These are phyloP conservation scores for Mirza zaza DNA, from an alignment of 2,113 vertebrate genomes.

Conservation along the genomic window DNA sequence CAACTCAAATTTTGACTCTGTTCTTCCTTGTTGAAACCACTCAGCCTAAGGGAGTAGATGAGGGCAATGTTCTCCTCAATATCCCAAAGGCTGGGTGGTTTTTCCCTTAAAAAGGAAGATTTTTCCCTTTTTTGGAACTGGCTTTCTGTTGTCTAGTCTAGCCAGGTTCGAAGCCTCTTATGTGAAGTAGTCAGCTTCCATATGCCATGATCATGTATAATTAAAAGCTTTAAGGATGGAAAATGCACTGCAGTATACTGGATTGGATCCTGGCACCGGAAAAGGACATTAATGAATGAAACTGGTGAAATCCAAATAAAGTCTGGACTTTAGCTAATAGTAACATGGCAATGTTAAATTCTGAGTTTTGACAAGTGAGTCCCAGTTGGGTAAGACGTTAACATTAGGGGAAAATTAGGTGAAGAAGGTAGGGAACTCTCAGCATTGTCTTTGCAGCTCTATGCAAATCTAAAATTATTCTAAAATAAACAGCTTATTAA, in stretches of 20 bases:
- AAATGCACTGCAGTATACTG: background rate
- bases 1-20: constrained; percentile 37
- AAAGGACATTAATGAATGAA: background rate
- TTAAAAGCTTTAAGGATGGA: background rate
- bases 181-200: background rate
- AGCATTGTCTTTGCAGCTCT: background rate
- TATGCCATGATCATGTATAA: background rate
- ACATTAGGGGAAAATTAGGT: background rate
- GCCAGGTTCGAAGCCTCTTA: background rate
- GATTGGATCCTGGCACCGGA: background rate
- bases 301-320: constrained; percentile 16
- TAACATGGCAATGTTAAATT: background rate
- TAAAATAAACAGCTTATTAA: background rate
- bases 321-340: background rate
- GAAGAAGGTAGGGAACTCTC: background rate
- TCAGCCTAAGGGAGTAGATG: background rate
- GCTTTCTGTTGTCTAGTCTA: background rate
- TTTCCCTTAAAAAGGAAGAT: constrained; percentile 15
- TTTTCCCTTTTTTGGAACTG: background rate
- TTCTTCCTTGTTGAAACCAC: constrained; percentile 32
- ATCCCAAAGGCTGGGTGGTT: background rate
- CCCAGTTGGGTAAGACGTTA: background rate
- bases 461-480: background rate
- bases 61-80: background rate
- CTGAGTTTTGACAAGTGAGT: background rate